Evolutionary conservation across 2,113 vertebrate species (phyloP), one percentile per base, ranked within the genome.

Genomic region (Megaceryle maxima): DNA sequence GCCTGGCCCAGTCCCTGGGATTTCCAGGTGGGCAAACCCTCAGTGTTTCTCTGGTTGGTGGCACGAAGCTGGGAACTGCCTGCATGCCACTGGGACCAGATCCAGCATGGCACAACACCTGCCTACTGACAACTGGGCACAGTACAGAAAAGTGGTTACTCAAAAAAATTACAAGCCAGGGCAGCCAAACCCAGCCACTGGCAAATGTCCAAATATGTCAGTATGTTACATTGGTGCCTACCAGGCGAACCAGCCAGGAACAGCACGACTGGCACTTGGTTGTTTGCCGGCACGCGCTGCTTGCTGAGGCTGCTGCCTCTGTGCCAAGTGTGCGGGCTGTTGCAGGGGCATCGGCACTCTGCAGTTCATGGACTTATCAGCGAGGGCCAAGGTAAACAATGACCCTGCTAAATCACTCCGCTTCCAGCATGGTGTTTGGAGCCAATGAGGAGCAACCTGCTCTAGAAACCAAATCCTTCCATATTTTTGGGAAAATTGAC

Each of bases 241-340:
- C 57, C 46, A 53, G 60, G 76, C 20, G 13, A 73, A n/a, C 20
- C 8, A 17, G 66, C 81, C 51, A 48, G 48, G 26, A 60, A 22
- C 3, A 2, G 51, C 0, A 1, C 9, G n/a, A 44, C 31, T 1
- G 6, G 39, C 29, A 6, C 64, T n/a, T 2, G 7, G 39, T 21
- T 64, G 48, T 21, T 18, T 83, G 22, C 26, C 0, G 7, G 51
- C 4, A 0, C 4, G 13, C 6, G 67, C 41, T 14, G 80, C 44
- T 6, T 29, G 18, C 66, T 17, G 14, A 7, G 20, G 56, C 84
- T 20, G 16, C 22, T 50, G 44, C 35, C 46, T 16, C 41, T 5
- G 26, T 28, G 37, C 37, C 28, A 28, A 13, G 8, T 1, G 1
- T 33, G 29, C 67, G 6, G 35, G 53, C 66, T 59, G 51, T 8